Base-by-base conservation (phyloP, 2,888 invertebrate species). In the Dicycla oo region DNA sequence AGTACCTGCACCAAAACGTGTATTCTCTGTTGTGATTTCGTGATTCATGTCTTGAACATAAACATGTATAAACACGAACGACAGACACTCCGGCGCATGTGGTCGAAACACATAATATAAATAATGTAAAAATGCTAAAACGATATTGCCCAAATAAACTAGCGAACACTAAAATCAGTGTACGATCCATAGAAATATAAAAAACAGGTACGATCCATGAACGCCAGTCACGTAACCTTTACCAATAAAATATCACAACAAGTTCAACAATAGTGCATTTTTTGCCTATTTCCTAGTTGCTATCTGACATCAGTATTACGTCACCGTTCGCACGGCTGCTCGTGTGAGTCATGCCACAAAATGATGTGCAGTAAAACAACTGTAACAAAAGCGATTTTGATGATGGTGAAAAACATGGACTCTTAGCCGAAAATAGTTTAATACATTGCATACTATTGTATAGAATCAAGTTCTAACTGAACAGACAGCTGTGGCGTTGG, bases 221-320 rank as follows among this genome's bases (percentile, higher is more conserved):
- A 65, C 45, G 30, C 63, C 40, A 66, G 56, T 61, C 82, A 75
- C 49, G 64, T 61, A 73, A 80, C 64, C 69, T 83, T 75, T 66
- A 65, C 26, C 58, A 83, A 73, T 78, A 72, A 70, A 73, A 78
- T 73, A 62, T 62, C 56, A 68, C 68, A 73, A 70, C 73, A 69
- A 75, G 77, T 72, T 73, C 74, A 73, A 83, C 84, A 83, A 85
- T 86, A 80, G 78, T 85, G 78, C 80, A 81, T 68, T 84, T 86
- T 85, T 84, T 86, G 75, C 67, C 62, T 56, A 76, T 85, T 85
- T 78, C 79, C 78, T 73, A 74, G 71, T 83, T 64, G 74, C 49
- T 75, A 78, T 78, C 79, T 86, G 87, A 86, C 82, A 84, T 87
- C 85, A 86, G 69, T 49, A 74, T 87, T 84, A 73, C 87, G 87